phyloP scores from a whole-genome alignment of 2,113 vertebrate species.

The Lycaon pictus region DNA sequence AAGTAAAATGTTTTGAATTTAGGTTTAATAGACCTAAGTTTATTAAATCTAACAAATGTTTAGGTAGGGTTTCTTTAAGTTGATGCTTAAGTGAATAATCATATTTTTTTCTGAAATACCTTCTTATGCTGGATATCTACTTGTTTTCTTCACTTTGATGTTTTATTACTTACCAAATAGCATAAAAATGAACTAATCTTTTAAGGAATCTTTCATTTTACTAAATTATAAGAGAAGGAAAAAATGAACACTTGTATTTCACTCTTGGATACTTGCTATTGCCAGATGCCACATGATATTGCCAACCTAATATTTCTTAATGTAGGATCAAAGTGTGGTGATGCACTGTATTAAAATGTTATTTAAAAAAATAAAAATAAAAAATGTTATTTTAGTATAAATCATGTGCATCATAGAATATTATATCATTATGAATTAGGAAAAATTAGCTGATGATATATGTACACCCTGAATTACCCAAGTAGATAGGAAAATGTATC shows the following conservation, averaged over 20 bases:
- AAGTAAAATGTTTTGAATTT: slow-evolving; percentile 55
- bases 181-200: slow-evolving; percentile 59
- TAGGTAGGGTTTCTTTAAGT: slow-evolving; percentile 42
- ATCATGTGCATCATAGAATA: neutral
- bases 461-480: neutral
- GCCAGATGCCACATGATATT: neutral
- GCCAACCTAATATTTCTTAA: slow-evolving; percentile 16
- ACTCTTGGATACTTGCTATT: slow-evolving; percentile 20
- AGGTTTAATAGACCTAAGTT: slow-evolving; percentile 34
- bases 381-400: slow-evolving; percentile 32
- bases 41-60: neutral
- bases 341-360: slow-evolving; percentile 18
- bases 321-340: slow-evolving; percentile 19
- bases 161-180: slow-evolving; percentile 56
- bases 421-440: slow-evolving; percentile 40
- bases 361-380: neutral
- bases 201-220: slow-evolving; percentile 57
- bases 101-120: slow-evolving; percentile 35
- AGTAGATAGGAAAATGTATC: slow-evolving; percentile 8
- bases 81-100: neutral
- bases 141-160: slow-evolving; percentile 28
- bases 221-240: slow-evolving; percentile 16
- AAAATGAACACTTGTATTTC: slow-evolving; percentile 38
- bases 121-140: neutral
- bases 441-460: neutral